A percentile compares a stretch with the other conserved stretches of the same genome.
Conservation (phyloP, 2,797 vertebrate species). For the Ptychadena robeensis region DNA sequence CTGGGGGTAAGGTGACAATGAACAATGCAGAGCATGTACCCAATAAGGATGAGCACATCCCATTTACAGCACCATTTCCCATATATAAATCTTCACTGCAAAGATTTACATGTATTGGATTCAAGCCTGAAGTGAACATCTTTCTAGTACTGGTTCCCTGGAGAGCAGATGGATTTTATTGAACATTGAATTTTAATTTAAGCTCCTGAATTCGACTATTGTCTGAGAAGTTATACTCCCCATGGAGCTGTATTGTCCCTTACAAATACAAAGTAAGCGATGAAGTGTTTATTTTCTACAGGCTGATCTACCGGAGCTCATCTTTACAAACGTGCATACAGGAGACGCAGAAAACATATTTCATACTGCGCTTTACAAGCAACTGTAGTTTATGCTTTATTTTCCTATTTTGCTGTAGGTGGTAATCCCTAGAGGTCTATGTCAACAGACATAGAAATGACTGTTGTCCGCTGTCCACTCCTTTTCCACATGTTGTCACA, state of each 20-base stretch:
- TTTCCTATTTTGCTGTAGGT: not conserved
- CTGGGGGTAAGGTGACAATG: not conserved
- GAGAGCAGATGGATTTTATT: slow-evolving; percentile 11
- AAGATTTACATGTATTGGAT: slow-evolving; percentile 17
- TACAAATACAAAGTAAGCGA: slow-evolving; percentile 3
- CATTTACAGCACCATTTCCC: not conserved
- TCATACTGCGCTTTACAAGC: not conserved
- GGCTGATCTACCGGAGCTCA: not conserved
- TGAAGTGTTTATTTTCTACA: slow-evolving; percentile 4
- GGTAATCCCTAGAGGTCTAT: not conserved
- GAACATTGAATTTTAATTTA: slow-evolving; percentile 30
- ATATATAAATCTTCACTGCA: not conserved
- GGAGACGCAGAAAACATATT: not conserved
- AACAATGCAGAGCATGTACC: slow-evolving; percentile 1
- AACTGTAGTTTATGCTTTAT: not conserved
- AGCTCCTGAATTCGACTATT: not conserved
- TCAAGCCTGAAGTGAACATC: slow-evolving; percentile 3
- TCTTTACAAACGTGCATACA: not conserved
- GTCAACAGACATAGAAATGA: not conserved
- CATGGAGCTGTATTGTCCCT: not conserved
- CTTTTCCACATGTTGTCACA: not conserved
- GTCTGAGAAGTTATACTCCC: not conserved
- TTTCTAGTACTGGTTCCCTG: slow-evolving; percentile 6
- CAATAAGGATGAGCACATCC: not conserved
- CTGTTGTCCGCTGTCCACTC: not conserved